phyloP scores from a whole-genome alignment of 2,113 vertebrate genomes.

The Desmodus rotundus region DNA sequence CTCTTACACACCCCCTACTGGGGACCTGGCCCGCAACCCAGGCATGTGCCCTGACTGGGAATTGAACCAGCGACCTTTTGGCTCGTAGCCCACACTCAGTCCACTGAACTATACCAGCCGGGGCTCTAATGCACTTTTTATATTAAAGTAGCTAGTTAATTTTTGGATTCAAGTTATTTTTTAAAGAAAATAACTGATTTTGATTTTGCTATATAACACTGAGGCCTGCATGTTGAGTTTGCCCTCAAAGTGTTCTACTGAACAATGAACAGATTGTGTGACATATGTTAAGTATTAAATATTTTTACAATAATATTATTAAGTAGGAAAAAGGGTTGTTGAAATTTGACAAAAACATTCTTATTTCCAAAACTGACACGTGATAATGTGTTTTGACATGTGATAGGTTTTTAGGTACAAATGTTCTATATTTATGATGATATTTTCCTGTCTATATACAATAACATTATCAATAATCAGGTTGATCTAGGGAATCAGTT shows the following conservation, averaged over 20 bases:
- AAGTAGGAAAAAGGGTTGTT: not conserved
- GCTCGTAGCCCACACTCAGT: too few species aligned
- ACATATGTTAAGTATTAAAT: conserved; percentile 12
- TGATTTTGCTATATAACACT: not conserved
- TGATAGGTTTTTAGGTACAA: not conserved
- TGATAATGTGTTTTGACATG: not conserved
- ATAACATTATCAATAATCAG: not conserved
- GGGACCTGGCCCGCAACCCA: too few species aligned
- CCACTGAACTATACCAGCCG: too few species aligned
- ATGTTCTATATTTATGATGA: not conserved
- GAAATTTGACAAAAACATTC: not conserved
- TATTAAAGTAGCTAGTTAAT: not conserved
- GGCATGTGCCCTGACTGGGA: too few species aligned
- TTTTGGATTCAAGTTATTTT: not conserved
- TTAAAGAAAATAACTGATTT: conserved; percentile 2
- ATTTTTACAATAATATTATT: not conserved
- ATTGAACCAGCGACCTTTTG: too few species aligned
- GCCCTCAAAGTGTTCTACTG: not conserved
- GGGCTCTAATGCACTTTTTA: not conserved
- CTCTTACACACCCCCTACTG: too few species aligned
- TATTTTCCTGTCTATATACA: not conserved
- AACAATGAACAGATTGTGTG: not conserved
- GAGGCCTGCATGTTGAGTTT: not conserved
- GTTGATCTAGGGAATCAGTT: not conserved
- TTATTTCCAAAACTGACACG: not conserved